Conservation (phyloP, 2,888 invertebrate genomes). For the Pristionchus mayeri region DNA sequence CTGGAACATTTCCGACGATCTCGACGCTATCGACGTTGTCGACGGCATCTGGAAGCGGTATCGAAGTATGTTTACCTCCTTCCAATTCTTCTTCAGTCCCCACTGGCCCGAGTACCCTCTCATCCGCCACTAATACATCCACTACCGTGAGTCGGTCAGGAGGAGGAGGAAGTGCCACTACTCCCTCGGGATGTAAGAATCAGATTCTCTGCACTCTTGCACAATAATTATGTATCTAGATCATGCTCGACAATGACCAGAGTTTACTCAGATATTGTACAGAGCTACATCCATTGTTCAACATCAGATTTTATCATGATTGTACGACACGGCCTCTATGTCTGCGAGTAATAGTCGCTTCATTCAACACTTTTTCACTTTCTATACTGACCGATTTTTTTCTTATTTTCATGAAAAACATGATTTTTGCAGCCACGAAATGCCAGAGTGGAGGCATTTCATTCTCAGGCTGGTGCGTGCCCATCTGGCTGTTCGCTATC, state of each 20-base stretch:
- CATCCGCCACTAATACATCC: slow-evolving; percentile 39
- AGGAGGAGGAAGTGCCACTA: not conserved
- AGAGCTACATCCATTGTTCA: no score
- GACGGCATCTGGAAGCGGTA: not conserved
- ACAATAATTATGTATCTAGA: no score
- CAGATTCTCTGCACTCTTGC: no score
- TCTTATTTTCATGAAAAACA: no score
- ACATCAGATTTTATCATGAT: no score
- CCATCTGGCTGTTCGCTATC: slow-evolving; percentile 8
- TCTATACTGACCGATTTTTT: no score
- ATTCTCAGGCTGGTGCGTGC: slow-evolving; percentile 48
- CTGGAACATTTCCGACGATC: not conserved
- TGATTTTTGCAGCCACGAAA: not conserved
- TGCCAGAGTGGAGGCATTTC: not conserved
- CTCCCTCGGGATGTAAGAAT: not conserved
- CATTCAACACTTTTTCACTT: no score
- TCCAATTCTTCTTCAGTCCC: no score
- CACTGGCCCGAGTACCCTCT: slow-evolving; percentile 50
- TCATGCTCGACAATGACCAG: no score
- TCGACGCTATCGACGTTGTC: not conserved
- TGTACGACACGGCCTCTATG: no score
- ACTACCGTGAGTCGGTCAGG: not conserved
- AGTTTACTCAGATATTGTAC: no score
- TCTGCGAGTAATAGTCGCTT: no score
- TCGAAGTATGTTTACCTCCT: not conserved